Percentiles rank a stretch among this genome's conserved stretches.
Evolutionary conservation across 2,888 invertebrate genomes (phyloP).

Genomic region (Eristalis intricaria): DNA sequence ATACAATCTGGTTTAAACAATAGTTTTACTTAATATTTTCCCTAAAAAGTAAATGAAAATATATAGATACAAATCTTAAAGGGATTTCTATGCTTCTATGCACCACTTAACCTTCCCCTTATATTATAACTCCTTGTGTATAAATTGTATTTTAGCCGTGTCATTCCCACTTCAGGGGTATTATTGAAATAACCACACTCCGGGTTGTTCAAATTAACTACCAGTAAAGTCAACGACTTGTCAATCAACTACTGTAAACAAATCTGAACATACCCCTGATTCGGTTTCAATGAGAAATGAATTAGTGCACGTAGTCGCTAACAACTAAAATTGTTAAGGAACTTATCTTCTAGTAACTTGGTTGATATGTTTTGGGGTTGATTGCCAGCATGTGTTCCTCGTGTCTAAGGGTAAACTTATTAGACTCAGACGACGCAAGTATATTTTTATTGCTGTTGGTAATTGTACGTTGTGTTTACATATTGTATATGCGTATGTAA

Average conservation of each 20-base stretch:
- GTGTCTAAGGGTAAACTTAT: slow-evolving; percentile 49
- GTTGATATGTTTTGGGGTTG: slow-evolving; percentile 48
- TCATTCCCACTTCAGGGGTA: slow-evolving; percentile 50
- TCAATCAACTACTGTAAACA: slow-evolving; percentile 77
- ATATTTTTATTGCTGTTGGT: slow-evolving; percentile 58
- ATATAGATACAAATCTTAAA: too few relatives aligned
- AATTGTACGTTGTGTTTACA: slow-evolving; percentile 55
- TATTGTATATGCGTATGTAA: background rate
- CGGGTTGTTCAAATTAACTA: slow-evolving; percentile 39
- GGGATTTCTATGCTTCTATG: background rate
- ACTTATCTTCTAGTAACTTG: slow-evolving; percentile 48
- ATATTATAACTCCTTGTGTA: slow-evolving; percentile 4
- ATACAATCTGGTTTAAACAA: too few relatives aligned
- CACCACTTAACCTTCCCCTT: slow-evolving; percentile 28
- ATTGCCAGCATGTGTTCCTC: slow-evolving; percentile 51
- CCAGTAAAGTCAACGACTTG: slow-evolving; percentile 80
- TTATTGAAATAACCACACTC: slow-evolving; percentile 51
- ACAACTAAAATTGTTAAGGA: slow-evolving; percentile 68
- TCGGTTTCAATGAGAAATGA: slow-evolving; percentile 61
- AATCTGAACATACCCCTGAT: slow-evolving; percentile 59
- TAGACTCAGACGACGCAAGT: slow-evolving; percentile 52
- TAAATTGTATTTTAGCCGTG: slow-evolving; percentile 18
- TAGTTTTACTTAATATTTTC: too few relatives aligned
- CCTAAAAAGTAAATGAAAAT: too few relatives aligned
- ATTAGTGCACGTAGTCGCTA: slow-evolving; percentile 64